These are phyloP conservation scores for Excalfactoria chinensis DNA, from an alignment of 2,113 vertebrate genomes.

Conservation along the genomic window DNA sequence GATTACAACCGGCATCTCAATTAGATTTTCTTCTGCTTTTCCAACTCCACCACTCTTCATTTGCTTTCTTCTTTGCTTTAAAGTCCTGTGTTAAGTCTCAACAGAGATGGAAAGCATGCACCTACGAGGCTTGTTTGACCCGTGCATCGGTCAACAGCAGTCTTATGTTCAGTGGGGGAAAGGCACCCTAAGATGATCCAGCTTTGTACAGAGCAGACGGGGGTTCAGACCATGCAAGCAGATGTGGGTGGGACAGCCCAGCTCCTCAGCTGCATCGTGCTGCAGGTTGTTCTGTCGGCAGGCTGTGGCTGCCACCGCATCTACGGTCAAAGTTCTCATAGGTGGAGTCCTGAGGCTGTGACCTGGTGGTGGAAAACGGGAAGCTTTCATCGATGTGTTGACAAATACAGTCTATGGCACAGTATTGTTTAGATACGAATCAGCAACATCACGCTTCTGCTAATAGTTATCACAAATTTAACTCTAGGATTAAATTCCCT, in stretches of 20 bases:
- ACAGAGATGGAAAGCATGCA: background rate
- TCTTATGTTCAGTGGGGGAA: background rate
- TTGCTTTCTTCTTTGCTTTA: background rate
- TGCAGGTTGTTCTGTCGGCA: background rate
- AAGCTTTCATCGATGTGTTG: background rate
- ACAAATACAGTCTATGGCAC: background rate
- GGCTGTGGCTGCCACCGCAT: background rate
- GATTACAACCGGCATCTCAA: too few species aligned
- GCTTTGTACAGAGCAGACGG: background rate
- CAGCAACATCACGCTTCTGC: background rate
- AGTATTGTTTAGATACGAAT: background rate
- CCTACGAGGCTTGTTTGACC: background rate
- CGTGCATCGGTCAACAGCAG: background rate
- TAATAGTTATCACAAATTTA: background rate
- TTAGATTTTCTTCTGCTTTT: background rate
- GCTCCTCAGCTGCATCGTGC: background rate
- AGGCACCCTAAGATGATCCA: background rate
- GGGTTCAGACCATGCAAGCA: fast-evolving
- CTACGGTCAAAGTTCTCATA: slow-evolving; percentile 76
- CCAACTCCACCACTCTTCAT: background rate
- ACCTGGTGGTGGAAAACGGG: slow-evolving; percentile 52
- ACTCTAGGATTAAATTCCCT: background rate
- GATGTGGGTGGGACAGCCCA: fast-evolving
- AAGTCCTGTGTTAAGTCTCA: background rate
- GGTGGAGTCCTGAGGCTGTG: slow-evolving; percentile 73